phyloP scores from a whole-genome alignment of 2,888 invertebrate genomes.

The Xanthorhoe designata region DNA sequence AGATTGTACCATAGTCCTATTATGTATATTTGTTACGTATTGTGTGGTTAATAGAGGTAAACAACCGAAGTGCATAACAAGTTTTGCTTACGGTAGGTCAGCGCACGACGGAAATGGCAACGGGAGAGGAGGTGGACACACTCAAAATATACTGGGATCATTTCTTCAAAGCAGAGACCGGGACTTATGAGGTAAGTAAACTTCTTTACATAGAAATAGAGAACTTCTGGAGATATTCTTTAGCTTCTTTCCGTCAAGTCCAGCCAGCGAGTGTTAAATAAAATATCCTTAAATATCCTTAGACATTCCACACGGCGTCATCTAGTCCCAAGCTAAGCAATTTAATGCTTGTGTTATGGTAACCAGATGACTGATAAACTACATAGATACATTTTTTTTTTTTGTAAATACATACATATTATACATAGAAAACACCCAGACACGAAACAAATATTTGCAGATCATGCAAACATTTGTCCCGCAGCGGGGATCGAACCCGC shows the following conservation, averaged over 20 bases:
- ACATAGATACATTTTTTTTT: too few relatives aligned
- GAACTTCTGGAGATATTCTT: not conserved
- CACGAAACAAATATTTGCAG: too few relatives aligned
- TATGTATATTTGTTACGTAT: not conserved
- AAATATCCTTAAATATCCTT: too few relatives aligned
- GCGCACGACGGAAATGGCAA: slow-evolving; percentile 60
- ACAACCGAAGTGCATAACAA: slow-evolving; percentile 15
- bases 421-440: too few relatives aligned
- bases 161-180: slow-evolving; percentile 87
- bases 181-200: slow-evolving; percentile 85
- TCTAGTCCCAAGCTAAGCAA: too few relatives aligned
- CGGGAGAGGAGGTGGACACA: slow-evolving; percentile 66
- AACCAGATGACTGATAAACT: too few relatives aligned
- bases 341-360: too few relatives aligned
- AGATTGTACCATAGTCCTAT: not conserved
- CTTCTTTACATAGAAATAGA: not conserved
- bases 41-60: slow-evolving; percentile 8
- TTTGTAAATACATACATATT: too few relatives aligned
- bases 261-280: too few relatives aligned
- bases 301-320: too few relatives aligned
- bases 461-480: too few relatives aligned
- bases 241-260: not conserved
- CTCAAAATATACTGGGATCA: slow-evolving; percentile 86
- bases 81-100: slow-evolving; percentile 54
- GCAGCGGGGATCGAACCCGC: too few relatives aligned